Percentiles rank a stretch among this genome's conserved stretches.
Conservation (phyloP, 2,113 vertebrate genomes). For the Oncorhynchus masou region DNA sequence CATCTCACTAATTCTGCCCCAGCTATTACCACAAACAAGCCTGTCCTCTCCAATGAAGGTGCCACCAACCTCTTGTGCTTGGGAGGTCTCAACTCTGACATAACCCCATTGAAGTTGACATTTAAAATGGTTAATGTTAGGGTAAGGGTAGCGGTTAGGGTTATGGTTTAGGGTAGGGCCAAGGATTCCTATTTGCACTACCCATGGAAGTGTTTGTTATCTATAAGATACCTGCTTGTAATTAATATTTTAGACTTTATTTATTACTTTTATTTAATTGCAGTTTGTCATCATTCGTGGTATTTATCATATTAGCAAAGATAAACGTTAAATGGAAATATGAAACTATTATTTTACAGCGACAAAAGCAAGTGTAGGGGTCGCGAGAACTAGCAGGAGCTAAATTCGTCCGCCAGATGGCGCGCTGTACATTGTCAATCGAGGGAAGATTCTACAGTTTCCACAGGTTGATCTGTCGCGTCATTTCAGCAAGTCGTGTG, state of each 20-base stretch:
- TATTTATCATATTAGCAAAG: background rate
- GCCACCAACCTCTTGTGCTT: no score
- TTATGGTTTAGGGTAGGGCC: no score
- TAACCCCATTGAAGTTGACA: no score
- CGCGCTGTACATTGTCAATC: background rate
- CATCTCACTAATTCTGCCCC: no score
- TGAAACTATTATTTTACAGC: background rate
- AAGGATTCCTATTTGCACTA: no score
- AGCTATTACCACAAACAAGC: no score
- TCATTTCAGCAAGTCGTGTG: background rate
- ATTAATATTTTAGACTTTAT: background rate
- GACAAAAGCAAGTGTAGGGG: background rate
- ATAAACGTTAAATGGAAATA: background rate
- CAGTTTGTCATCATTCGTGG: background rate
- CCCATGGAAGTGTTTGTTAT: slow-evolving; percentile 53
- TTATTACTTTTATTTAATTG: background rate
- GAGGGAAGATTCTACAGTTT: background rate
- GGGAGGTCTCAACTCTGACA: no score
- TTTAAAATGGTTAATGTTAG: no score
- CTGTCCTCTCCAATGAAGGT: no score
- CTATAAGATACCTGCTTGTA: slow-evolving; percentile 42
- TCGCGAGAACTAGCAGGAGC: background rate
- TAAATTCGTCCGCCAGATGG: slow-evolving; percentile 34
- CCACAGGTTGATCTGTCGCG: background rate
- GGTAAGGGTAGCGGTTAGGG: no score